Percentiles rank a stretch among this genome's conserved stretches.
These are phyloP conservation scores for Conops quadrifasciatus DNA, from an alignment of 2,888 invertebrate genomes.

Conservation along the genomic window DNA sequence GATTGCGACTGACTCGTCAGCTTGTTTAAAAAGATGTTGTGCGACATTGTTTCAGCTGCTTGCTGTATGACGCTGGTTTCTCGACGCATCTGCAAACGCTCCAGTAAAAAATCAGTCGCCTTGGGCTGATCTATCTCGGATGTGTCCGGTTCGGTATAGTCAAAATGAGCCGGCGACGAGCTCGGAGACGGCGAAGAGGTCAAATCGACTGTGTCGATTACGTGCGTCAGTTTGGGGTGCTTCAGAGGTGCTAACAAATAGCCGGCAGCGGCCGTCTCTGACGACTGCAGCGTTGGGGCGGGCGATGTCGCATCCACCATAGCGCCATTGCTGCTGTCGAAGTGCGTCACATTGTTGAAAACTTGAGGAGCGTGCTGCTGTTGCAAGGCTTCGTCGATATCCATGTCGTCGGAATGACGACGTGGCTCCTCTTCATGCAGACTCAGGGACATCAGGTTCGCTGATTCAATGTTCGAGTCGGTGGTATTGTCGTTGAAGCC, in stretches of 20 bases:
- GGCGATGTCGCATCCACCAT: background rate
- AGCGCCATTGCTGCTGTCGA: slow-evolving; percentile 45
- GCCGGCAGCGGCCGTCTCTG: background rate
- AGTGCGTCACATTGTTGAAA: slow-evolving; percentile 56
- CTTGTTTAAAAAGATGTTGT: slow-evolving; percentile 28
- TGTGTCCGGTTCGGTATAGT: slow-evolving; percentile 41
- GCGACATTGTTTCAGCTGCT: slow-evolving; percentile 32
- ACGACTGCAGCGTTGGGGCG: slow-evolving; percentile 15
- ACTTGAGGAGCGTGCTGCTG: slow-evolving; percentile 59
- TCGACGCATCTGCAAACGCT: slow-evolving; percentile 45
- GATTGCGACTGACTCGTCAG: slow-evolving; percentile 32
- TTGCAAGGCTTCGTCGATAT: slow-evolving; percentile 59
- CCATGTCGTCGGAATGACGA: slow-evolving; percentile 62
- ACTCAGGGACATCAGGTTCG: background rate
- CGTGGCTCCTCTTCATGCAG: slow-evolving; percentile 45
- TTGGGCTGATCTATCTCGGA: slow-evolving; percentile 28
- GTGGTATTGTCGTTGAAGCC: slow-evolving; percentile 49
- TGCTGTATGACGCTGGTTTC: slow-evolving; percentile 44
- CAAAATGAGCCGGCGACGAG: slow-evolving; percentile 56
- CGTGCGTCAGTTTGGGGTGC: slow-evolving; percentile 42
- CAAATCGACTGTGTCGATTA: slow-evolving; percentile 60
- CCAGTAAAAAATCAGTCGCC: slow-evolving; percentile 44
- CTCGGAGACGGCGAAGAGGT: slow-evolving; percentile 62
- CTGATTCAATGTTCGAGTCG: slow-evolving; percentile 37
- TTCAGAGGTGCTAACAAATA: slow-evolving; percentile 15